phyloP scores from a whole-genome alignment of 2,888 invertebrate genomes.

The Zaprionus obscuricornis region DNA sequence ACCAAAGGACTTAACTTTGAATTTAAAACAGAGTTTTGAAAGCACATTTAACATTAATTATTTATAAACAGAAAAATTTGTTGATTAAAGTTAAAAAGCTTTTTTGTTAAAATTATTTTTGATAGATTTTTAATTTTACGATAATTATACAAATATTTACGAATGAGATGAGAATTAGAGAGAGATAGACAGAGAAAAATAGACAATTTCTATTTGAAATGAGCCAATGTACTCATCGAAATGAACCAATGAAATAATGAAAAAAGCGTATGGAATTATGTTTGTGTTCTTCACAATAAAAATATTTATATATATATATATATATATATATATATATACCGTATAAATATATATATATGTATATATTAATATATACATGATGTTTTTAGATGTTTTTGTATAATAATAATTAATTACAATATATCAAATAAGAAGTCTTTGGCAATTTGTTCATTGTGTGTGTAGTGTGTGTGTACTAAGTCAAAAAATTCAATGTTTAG shows the following conservation, averaged over 20 bases:
- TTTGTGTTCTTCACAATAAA: too few relatives aligned
- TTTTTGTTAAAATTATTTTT: too few relatives aligned
- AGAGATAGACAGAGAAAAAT: conserved; percentile 32
- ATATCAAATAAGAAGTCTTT: too few relatives aligned
- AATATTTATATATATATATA: background rate
- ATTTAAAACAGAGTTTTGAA: conserved; percentile 64
- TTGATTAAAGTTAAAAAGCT: conserved; percentile 31
- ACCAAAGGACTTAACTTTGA: conserved; percentile 45
- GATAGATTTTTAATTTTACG: conserved; percentile 26
- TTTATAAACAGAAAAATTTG: conserved; percentile 58
- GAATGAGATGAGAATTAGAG: conserved; percentile 35
- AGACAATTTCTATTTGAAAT: conserved; percentile 24
- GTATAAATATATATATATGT: background rate
- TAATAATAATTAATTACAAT: too few relatives aligned
- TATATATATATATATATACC: background rate
- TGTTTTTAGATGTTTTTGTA: too few relatives aligned
- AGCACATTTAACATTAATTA: conserved; percentile 75
- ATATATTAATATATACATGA: too few relatives aligned
- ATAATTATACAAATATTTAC: conserved; percentile 44
- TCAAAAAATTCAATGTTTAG: background rate
- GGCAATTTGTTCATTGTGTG: too few relatives aligned
- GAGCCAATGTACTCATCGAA: conserved; percentile 49
- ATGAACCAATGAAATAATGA: conserved; percentile 23
- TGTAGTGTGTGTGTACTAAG: background rate
- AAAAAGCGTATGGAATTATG: background rate